Percentiles rank a stretch among this genome's conserved stretches.
Conservation (phyloP, 1,140 invertebrate genomes). For the Aphelenchoides fujianensis region DNA sequence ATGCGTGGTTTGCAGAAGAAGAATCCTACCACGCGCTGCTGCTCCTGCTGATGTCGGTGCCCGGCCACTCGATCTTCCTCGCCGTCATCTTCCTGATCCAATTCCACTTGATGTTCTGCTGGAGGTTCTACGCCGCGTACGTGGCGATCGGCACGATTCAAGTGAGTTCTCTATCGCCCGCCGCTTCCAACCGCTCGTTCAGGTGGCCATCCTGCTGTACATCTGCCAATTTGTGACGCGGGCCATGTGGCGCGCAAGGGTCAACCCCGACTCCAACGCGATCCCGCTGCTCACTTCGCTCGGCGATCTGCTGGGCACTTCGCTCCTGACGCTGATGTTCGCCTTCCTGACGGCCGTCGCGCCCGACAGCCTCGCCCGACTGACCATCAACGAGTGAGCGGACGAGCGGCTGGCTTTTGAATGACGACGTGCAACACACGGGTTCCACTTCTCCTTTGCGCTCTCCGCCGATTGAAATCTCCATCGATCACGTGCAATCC, state of each 20-base stretch:
- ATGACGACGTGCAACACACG: too few species aligned
- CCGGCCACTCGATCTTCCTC: slow-evolving; percentile 83
- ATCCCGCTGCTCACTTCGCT: slow-evolving; percentile 84
- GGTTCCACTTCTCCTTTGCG: too few species aligned
- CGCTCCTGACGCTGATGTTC: slow-evolving; percentile 77
- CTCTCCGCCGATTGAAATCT: too few species aligned
- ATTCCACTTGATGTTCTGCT: slow-evolving; percentile 56
- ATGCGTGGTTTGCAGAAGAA: slow-evolving; percentile 66
- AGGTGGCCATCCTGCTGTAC: slow-evolving; percentile 41
- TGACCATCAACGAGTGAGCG: neutral
- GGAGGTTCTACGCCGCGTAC: slow-evolving; percentile 12
- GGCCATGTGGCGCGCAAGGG: slow-evolving; percentile 55
- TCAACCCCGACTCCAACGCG: slow-evolving; percentile 66
- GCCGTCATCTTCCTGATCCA: slow-evolving; percentile 80
- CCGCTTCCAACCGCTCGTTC: slow-evolving; percentile 75
- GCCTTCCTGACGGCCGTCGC: slow-evolving; percentile 67
- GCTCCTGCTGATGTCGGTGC: slow-evolving; percentile 77
- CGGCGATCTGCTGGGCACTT: slow-evolving; percentile 86
- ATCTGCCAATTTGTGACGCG: slow-evolving; percentile 17
- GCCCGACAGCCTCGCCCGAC: neutral
- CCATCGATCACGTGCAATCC: too few species aligned
- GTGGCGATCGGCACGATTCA: slow-evolving; percentile 5
- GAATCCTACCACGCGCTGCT: slow-evolving; percentile 75
- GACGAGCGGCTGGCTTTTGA: too few species aligned
- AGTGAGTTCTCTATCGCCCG: neutral